Base-by-base conservation (phyloP, 2,888 invertebrate species). In the Linnaemya vulpina region DNA sequence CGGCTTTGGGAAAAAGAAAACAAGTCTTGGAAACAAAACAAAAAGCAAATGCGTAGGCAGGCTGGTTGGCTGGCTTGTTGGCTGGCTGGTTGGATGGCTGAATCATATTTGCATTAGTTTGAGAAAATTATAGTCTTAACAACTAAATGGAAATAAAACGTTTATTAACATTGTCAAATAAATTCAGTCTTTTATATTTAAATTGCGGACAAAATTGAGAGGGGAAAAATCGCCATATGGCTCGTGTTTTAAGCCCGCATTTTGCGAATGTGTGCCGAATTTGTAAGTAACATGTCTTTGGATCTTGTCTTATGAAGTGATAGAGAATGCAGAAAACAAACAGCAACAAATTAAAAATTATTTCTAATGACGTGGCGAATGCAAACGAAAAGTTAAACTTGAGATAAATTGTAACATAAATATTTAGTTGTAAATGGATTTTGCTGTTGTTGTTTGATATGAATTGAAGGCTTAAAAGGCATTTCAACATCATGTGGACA, bases 61-160 rank as follows among this genome's bases (percentile, higher is more conserved):
- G 10, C 60, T 65, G 53, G 49, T 63, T 70, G 43, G 15, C 30
- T 58, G 25, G 20, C 46, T 58, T 8, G 30, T 53, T 58, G 15
- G 30, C 43, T 73, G 62, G 22, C 25, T 63, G 49, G 30, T 15
- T 68, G 22, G 3, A 8, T 68, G 15, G 25, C 58, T 67, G 80
- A 80, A 58, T 80, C 73, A 80, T 65, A 51, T 35, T 7, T 58
- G 38, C 38, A 17, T 8, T 38, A 22, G 30, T 5, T 30, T 2
- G 15, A 71, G 71, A 43, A 73, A 67, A 43, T 46, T 53, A 58
- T 82, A 79, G 85, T 75, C 51, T 76, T 75, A 60, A 68, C 74
- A 82, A 79, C 74, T 74, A 85, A 75, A 75, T 82, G 71, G 22
- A 84, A 84, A 84, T 84, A 76, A 84, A 84, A 85, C 75, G 71